Evolutionary conservation across 2,888 invertebrate genomes (phyloP), one percentile per base, ranked within the genome.

Genomic region (Agriopis aurantiaria): DNA sequence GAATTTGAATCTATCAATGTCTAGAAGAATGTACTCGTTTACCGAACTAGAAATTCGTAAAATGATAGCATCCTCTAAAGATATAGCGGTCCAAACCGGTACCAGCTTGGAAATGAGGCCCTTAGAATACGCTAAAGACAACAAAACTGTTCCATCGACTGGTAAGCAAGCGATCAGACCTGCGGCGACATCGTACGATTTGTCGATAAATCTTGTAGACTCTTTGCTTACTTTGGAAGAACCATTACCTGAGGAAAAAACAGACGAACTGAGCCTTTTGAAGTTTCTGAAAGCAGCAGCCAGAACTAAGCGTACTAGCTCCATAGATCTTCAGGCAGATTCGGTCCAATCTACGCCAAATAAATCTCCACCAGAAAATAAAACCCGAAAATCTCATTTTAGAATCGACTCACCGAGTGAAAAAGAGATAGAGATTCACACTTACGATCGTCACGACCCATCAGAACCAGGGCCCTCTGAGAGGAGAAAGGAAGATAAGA

Each of bases 51-150:
- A 92, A 76, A 78, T 92, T 69, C 72, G 72, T 17, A 89, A 86
- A 79, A 84, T 88, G 63, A 70, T 75, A 46, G 43, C 55, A 49
- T 41, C 74, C 0, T 49, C 58, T 8, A 74, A 48, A 62, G 87
- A 91, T 52, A 80, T 70, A 53, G 83, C 78, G 6, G 84, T 90
- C 1, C 93, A 93, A 84, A 93, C 93, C 0, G 88, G 87, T 45
- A 83, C 83, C 4, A 91, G 90, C 76, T 81, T 91, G 66, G 88
- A 89, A 77, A 81, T 88, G 63, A 64, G 75, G 8, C 48, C 57
- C n/a, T n/a, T 65, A 49, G 23, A 68, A 62, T 40, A 69, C 12
- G 2, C 43, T 8, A 48, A 58, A 57, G 46, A 62, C 14, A 65
- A 65, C 41, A 11, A 52, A n/a, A 45, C 10, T 14, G 0, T 11